Evolutionary conservation across 2,797 vertebrate genomes (phyloP), one percentile per base, ranked within the genome.

Genomic region (Halcyon smyrnensis): DNA sequence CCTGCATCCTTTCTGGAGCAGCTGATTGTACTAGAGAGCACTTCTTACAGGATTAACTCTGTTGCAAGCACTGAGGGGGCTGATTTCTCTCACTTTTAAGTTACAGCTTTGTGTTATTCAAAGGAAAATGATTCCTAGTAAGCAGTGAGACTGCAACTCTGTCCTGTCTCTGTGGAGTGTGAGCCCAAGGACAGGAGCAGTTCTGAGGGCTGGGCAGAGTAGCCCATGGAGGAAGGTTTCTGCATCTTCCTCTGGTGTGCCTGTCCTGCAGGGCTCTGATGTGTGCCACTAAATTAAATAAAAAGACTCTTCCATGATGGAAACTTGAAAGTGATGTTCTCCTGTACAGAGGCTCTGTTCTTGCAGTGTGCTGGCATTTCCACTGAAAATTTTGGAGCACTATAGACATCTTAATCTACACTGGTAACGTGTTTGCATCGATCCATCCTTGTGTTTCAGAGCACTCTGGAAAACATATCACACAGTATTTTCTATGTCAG

Each of bases 1-100:
- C 69, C 60, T 93, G 64, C 34, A 45, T 68, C 65, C 73, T 91
- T 94, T 92, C 88, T 89, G 68, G 54, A 81, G 57, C 54, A 84
- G 25, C 57, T 68, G 63, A n/a, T 84, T 63, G 63, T 50, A n/a
- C 56, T 65, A 19, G 51, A 63, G 63, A 59, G 11, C 23, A 19
- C 8, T 82, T 79, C 39, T 81, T 51, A 20, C 11, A 32, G 69
- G 50, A 75, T 73, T 78, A 65, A 60, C 25, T 57, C 20, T 56
- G 19, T 83, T 80, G 12, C 12, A 20, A 25, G 21, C 10, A 5
- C 15, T 15, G 18, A 10, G 14, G 4, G 12, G 16, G 25, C 27
- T 91, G 43, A 25, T 65, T 83, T 71, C n/a, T 20, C 45, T 78
- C 9, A 5, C 3, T 21, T 83, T 87, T 59, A 9, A 51, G 3